Conservation (phyloP, 2,888 invertebrate genomes). For the Nipponacmea schrenckii region DNA sequence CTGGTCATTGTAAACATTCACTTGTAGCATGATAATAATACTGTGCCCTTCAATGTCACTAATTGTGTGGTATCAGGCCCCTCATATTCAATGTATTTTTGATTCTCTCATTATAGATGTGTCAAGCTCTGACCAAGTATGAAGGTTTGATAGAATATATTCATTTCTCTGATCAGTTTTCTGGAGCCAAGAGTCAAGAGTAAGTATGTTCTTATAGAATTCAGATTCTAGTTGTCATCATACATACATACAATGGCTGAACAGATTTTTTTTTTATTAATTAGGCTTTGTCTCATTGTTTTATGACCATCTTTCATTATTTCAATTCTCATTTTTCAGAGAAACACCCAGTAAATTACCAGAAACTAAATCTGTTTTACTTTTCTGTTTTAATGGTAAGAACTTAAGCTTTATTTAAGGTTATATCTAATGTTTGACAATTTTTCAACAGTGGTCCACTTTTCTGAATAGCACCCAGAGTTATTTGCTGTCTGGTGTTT, state of each 20-base stretch:
- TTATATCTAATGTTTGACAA: too few relatives aligned
- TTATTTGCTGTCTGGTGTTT: too few relatives aligned
- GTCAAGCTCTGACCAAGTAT: constrained; percentile 74
- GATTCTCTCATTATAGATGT: constrained; percentile 54
- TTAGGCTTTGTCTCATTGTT: neutral
- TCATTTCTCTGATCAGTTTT: constrained; percentile 96
- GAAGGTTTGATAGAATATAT: constrained; percentile 90
- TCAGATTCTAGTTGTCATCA: neutral
- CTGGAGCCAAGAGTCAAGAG: constrained; percentile 90
- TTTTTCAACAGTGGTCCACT: too few relatives aligned
- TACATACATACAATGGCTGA: too few relatives aligned
- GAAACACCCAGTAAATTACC: constrained; percentile 72
- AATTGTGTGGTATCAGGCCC: too few relatives aligned
- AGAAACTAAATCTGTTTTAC: constrained; percentile 82
- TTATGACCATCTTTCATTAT: too few relatives aligned
- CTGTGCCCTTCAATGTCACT: too few relatives aligned
- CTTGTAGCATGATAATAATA: too few relatives aligned
- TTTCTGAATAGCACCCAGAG: too few relatives aligned
- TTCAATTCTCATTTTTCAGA: constrained; percentile 42
- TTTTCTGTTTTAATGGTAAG: constrained; percentile 80
- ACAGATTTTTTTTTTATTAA: neutral
- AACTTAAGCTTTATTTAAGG: neutral
- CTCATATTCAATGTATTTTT: too few relatives aligned
- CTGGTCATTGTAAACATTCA: too few relatives aligned
- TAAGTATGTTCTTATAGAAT: constrained; percentile 70